Percentiles rank a stretch among this genome's conserved stretches.
These are phyloP conservation scores for Pollenia amentaria DNA, from an alignment of 2,888 invertebrate species.

Conservation along the genomic window DNA sequence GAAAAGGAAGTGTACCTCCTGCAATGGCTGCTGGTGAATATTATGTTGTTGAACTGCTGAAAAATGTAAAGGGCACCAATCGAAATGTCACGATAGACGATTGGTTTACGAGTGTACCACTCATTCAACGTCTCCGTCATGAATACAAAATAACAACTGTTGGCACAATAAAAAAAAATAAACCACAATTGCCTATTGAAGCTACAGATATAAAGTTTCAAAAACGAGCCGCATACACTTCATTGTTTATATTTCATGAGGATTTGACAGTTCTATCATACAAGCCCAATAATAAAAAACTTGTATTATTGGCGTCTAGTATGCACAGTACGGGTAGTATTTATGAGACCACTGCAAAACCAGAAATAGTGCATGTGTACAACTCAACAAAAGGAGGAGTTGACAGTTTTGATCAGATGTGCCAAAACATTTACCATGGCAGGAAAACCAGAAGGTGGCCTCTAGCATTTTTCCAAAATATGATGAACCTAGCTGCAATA, in stretches of 20 bases:
- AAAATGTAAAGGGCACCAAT: constrained; percentile 30
- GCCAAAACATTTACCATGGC: too few species aligned
- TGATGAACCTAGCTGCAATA: too few species aligned
- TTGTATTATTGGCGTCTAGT: too few species aligned
- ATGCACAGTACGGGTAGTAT: too few species aligned
- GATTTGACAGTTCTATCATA: constrained; percentile 48
- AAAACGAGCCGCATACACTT: constrained; percentile 50
- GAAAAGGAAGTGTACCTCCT: constrained; percentile 36
- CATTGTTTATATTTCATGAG: constrained; percentile 53
- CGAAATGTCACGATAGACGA: too few species aligned
- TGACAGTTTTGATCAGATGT: too few species aligned
- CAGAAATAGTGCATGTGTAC: too few species aligned
- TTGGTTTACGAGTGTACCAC: constrained; percentile 43
- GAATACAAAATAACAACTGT: constrained; percentile 58
- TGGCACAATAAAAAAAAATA: constrained; percentile 61
- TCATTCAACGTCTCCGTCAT: constrained; percentile 55
- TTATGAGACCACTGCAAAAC: too few species aligned
- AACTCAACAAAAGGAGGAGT: too few species aligned
- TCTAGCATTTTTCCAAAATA: too few species aligned
- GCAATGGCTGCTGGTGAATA: constrained; percentile 49
- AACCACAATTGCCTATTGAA: constrained; percentile 58
- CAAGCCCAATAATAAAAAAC: constrained; percentile 50
- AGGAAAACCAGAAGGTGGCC: too few species aligned
- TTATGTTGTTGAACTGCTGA: constrained; percentile 47
- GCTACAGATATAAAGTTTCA: constrained; percentile 49